A percentile compares a stretch with the other conserved stretches of the same genome.
Evolutionary conservation across 2,113 vertebrate species (phyloP).

Genomic region (Zapornia atra): DNA sequence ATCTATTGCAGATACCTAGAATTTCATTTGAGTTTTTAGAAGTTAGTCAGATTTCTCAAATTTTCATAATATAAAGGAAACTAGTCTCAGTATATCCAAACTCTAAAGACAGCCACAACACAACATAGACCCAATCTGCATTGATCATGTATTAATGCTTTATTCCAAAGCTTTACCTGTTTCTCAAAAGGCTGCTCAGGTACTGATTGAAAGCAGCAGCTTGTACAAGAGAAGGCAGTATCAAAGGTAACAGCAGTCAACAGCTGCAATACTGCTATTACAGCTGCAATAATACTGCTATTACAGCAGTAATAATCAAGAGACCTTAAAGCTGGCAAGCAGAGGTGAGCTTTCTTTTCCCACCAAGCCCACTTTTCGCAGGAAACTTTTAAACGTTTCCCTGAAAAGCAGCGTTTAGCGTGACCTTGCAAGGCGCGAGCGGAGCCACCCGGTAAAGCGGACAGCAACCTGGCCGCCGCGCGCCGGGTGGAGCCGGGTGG

Average conservation of each 20-base stretch:
- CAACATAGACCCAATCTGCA: not conserved
- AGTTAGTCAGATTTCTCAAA: not conserved
- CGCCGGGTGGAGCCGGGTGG: not conserved
- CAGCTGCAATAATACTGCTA: too few relatives aligned
- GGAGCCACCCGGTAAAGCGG: not conserved
- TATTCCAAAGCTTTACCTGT: not conserved
- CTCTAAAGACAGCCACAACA: not conserved
- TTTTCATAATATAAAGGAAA: not conserved
- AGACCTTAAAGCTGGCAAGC: not conserved
- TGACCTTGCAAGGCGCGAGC: not conserved
- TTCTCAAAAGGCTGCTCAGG: not conserved
- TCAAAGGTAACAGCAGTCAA: not conserved
- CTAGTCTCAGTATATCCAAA: not conserved
- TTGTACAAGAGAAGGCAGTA: not conserved
- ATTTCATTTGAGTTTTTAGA: not conserved
- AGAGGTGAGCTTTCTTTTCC: not conserved
- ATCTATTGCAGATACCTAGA: not conserved
- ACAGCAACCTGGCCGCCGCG: not conserved
- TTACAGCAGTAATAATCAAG: not conserved
- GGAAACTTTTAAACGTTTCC: not conserved
- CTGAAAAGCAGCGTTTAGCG: not conserved
- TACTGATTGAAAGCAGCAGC: not conserved
- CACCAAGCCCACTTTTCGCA: not conserved
- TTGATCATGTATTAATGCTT: not conserved
- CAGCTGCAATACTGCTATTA: too few relatives aligned